These are phyloP conservation scores for Spheniscus mendiculus DNA, from an alignment of 2,113 vertebrate genomes.

Conservation along the genomic window DNA sequence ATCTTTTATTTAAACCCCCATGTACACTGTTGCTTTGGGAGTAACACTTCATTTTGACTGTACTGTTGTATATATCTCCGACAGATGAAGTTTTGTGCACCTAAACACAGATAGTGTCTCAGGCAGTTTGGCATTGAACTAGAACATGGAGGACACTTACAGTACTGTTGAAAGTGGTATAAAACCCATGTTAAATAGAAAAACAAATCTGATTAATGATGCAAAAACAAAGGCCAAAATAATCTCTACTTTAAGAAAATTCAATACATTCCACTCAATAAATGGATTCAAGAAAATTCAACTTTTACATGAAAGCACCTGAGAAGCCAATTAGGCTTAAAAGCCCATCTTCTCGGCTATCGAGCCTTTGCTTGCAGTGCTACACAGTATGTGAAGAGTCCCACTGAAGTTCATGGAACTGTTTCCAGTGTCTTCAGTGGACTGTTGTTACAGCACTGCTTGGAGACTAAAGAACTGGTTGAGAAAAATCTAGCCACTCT, in stretches of 20 bases:
- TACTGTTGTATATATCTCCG: not conserved
- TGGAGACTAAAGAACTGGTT: not conserved
- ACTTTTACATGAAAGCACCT: not conserved
- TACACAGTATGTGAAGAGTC: not conserved
- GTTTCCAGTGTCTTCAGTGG: not conserved
- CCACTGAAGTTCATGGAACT: not conserved
- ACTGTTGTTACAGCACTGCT: not conserved
- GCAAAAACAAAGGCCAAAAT: not conserved
- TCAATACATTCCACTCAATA: conserved; percentile 3
- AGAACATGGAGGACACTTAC: not conserved
- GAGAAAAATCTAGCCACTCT: not conserved
- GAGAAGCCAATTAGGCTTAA: not conserved
- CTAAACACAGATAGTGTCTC: not conserved
- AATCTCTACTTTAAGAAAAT: not conserved
- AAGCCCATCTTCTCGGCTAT: not conserved
- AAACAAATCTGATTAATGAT: not conserved
- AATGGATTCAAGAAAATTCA: conserved; percentile 16
- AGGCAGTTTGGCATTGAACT: not conserved
- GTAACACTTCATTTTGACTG: not conserved
- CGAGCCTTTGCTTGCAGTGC: not conserved
- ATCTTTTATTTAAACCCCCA: not conserved
- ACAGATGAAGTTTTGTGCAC: not conserved
- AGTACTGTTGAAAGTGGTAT: not conserved
- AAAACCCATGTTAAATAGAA: not conserved
- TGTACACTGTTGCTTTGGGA: not conserved